Percentiles rank a stretch among this genome's conserved stretches.
These are phyloP conservation scores for Pachyuromys duprasi DNA, from an alignment of 2,797 vertebrate genomes.

Conservation along the genomic window DNA sequence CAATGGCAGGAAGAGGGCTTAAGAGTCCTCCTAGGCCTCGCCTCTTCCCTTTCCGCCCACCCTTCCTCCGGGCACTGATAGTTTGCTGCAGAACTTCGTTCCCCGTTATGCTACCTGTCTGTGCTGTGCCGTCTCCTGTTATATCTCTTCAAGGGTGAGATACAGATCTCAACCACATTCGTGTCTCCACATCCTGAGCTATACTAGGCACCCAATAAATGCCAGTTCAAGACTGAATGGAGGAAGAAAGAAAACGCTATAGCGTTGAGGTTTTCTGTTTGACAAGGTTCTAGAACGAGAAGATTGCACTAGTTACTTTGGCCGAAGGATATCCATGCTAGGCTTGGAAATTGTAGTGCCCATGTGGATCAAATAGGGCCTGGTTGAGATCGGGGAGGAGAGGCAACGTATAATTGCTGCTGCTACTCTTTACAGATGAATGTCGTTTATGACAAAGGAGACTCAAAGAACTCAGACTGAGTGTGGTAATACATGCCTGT, in stretches of 20 bases:
- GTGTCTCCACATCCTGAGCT: not conserved
- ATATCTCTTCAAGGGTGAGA: not conserved
- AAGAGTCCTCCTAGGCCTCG: rapidly evolving
- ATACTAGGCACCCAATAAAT: too few relatives aligned
- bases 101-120: not conserved
- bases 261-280: not conserved
- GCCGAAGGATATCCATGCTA: not conserved
- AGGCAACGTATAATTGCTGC: too few relatives aligned
- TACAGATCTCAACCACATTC: not conserved
- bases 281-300: not conserved
- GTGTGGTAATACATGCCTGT: not conserved
- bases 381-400: not conserved
- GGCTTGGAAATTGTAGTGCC: not conserved
- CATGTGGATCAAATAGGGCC: not conserved
- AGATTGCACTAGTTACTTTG: not conserved
- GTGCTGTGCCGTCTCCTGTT: not conserved
- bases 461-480: not conserved
- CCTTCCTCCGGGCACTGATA: not conserved
- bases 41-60: not conserved
- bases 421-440: not conserved
- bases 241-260: not conserved
- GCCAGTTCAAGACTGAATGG: not conserved
- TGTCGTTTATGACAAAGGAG: not conserved
- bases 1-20: not conserved
- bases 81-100: rapidly evolving